Percentiles rank a stretch among this genome's conserved stretches.
phyloP scores from a whole-genome alignment of 2,888 invertebrate genomes.

The Platypus cylindrus region DNA sequence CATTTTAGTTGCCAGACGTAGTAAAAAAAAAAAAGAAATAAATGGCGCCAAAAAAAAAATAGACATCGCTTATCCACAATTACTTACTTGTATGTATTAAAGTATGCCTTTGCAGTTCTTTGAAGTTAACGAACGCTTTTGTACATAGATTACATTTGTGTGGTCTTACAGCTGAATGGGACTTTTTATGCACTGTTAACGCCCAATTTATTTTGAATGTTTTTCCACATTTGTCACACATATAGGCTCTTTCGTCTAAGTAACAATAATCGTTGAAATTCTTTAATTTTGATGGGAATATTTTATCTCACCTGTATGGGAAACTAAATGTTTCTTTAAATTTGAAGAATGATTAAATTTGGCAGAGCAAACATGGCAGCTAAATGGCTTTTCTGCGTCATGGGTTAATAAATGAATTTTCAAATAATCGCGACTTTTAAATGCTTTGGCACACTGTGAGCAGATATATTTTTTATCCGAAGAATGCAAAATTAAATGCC shows the following conservation, averaged over 20 bases:
- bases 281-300: background rate
- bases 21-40: too few species aligned
- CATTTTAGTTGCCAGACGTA: too few species aligned
- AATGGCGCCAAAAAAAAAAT: too few species aligned
- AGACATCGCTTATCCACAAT: too few species aligned
- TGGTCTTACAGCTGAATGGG: conserved; percentile 41
- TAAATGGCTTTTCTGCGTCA: conserved; percentile 47
- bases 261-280: conserved; percentile 10
- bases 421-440: conserved; percentile 45
- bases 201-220: conserved; percentile 46
- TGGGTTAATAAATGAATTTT: conserved; percentile 51
- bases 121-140: conserved; percentile 52
- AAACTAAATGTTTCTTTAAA: conserved; percentile 51
- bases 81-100: conserved; percentile 53
- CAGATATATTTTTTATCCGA: conserved; percentile 42
- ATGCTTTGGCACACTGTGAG: conserved; percentile 46
- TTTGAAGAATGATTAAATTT: conserved; percentile 53
- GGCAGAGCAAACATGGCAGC: conserved; percentile 45
- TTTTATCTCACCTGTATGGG: conserved; percentile 39
- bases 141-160: conserved; percentile 53
- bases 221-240: conserved; percentile 48
- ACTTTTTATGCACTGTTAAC: conserved; percentile 41
- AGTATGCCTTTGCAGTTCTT: conserved; percentile 56
- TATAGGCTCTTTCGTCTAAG: conserved; percentile 41
- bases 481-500: conserved; percentile 55